Conservation (phyloP, 2,888 invertebrate species). For the Megalurothrips usitatus region DNA sequence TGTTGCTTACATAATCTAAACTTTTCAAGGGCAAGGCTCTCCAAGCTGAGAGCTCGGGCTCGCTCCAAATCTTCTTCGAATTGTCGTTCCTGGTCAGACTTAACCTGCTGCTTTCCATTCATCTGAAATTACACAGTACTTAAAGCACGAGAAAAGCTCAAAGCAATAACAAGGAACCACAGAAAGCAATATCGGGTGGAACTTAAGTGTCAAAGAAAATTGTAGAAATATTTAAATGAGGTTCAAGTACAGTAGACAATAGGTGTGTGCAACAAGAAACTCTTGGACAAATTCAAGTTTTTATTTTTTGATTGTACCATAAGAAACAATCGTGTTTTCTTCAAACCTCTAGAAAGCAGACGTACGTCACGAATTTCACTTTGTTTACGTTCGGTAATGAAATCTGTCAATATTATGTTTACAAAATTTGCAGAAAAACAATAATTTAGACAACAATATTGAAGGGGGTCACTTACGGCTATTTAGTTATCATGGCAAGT, state of each 20-base stretch:
- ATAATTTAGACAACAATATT: too few species aligned
- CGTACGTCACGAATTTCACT: not conserved
- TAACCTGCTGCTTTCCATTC: slow-evolving; percentile 33
- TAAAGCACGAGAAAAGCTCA: not conserved
- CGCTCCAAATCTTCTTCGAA: slow-evolving; percentile 82
- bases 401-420: not conserved
- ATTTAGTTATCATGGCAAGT: too few species aligned
- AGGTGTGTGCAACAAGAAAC: not conserved
- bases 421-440: too few species aligned
- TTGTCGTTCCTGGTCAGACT: slow-evolving; percentile 68
- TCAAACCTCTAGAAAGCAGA: not conserved
- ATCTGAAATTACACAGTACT: not conserved
- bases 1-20: slow-evolving; percentile 64
- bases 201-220: not conserved
- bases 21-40: slow-evolving; percentile 78
- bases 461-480: too few species aligned
- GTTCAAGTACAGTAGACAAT: too few species aligned
- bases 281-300: not conserved
- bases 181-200: not conserved
- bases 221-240: not conserved
- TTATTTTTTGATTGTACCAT: not conserved
- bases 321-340: not conserved
- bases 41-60: slow-evolving; percentile 81
- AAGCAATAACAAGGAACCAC: not conserved
- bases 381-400: not conserved